These are phyloP conservation scores for Peromyscus melanophrys DNA, from an alignment of 2,797 vertebrate genomes.

Conservation along the genomic window DNA sequence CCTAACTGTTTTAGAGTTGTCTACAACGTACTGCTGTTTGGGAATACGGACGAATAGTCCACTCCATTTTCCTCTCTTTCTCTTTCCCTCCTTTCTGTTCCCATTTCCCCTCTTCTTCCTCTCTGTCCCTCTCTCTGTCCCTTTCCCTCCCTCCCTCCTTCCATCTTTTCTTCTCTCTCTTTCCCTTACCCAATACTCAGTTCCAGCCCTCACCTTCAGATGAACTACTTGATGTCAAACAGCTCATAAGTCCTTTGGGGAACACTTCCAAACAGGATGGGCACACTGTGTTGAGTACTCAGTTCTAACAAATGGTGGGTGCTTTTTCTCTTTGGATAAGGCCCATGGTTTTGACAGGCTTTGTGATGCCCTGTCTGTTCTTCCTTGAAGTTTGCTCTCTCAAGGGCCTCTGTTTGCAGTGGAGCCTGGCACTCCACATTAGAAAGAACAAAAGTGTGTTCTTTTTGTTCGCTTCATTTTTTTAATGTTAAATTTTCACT, in stretches of 20 bases:
- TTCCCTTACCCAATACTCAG: fast-evolving
- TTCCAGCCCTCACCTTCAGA: background rate
- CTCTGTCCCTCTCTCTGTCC: background rate
- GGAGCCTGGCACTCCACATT: background rate
- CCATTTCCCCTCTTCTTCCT: background rate
- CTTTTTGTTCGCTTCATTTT: background rate
- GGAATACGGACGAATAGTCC: background rate
- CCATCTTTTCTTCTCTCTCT: background rate
- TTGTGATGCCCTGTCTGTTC: fast-evolving
- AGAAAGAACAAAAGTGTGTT: background rate
- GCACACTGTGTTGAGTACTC: background rate
- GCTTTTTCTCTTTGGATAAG: background rate
- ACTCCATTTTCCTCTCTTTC: background rate
- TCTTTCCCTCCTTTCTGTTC: background rate
- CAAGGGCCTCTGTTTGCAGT: background rate
- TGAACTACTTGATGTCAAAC: background rate
- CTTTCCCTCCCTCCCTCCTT: no score
- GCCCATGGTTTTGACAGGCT: background rate
- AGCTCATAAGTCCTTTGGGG: background rate
- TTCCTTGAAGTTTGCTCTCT: background rate
- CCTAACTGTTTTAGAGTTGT: background rate
- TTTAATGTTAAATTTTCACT: background rate
- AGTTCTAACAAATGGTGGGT: background rate
- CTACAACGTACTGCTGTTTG: background rate
- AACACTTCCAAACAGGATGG: background rate